phyloP scores from a whole-genome alignment of 2,888 invertebrate genomes.

The Vesta saturnalis region DNA sequence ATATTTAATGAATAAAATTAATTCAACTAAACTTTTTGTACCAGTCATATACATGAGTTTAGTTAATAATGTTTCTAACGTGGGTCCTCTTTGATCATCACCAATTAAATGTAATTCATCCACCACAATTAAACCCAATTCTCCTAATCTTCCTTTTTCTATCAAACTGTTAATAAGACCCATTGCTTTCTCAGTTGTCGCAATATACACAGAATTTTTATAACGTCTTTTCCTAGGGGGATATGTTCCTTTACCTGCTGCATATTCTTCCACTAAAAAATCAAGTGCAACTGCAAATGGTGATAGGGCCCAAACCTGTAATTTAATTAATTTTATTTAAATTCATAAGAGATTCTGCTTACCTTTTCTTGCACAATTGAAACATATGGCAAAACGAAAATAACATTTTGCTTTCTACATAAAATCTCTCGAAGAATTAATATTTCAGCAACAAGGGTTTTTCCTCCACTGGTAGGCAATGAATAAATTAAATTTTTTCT shows the following conservation, averaged over 20 bases:
- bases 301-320: conserved; percentile 81
- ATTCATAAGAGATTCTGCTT: conserved; percentile 31
- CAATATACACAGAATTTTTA: conserved; percentile 85
- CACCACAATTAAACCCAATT: conserved; percentile 82
- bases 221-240: conserved; percentile 80
- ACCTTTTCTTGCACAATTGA: conserved; percentile 98
- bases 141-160: conserved; percentile 76
- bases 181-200: conserved; percentile 95
- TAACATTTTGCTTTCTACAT: conserved; percentile 80
- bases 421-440: conserved; percentile 88
- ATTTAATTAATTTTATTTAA: conserved; percentile 19
- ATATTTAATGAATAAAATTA: not conserved
- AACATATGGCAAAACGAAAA: conserved; percentile 94
- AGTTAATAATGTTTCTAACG: conserved; percentile 83
- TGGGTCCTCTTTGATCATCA: conserved; percentile 85
- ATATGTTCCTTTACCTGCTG: conserved; percentile 85
- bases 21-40: too few relatives aligned
- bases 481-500: conserved; percentile 90
- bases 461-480: conserved; percentile 96
- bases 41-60: conserved; percentile 79
- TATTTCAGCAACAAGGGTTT: conserved; percentile 96
- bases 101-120: conserved; percentile 96
- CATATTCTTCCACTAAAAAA: conserved; percentile 95
- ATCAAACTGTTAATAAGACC: conserved; percentile 87
- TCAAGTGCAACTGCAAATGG: conserved; percentile 88